Conservation (phyloP, 2,888 invertebrate species). For the Meteorus cinctellus region DNA sequence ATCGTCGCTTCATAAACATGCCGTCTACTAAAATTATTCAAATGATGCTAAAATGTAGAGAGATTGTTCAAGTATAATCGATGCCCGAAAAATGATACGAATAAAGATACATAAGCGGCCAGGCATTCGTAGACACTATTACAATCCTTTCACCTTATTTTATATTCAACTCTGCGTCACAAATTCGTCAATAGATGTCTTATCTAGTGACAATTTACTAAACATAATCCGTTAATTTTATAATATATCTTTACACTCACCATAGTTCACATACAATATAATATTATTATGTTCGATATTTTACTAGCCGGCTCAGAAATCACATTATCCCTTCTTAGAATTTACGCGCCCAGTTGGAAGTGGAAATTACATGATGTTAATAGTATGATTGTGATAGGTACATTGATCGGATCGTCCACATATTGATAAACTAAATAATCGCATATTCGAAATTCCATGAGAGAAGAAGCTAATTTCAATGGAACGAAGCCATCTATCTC, state of each 20-base stretch:
- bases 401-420: neutral
- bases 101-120: conserved; percentile 4
- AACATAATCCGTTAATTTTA: conserved; percentile 64
- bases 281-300: conserved; percentile 70
- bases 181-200: conserved; percentile 56
- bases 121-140: neutral
- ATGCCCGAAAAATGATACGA: neutral
- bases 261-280: conserved; percentile 70
- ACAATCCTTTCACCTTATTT: neutral
- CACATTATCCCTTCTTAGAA: conserved; percentile 23
- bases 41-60: too few relatives aligned
- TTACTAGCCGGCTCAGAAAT: conserved; percentile 59
- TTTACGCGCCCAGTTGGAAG: neutral
- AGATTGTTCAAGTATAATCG: neutral
- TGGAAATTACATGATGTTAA: neutral
- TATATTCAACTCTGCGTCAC: conserved; percentile 44
- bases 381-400: neutral
- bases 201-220: conserved; percentile 59
- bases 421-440: neutral
- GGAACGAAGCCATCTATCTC: neutral
- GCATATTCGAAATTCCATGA: neutral
- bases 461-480: neutral
- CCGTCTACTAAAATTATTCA: too few relatives aligned
- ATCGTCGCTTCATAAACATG: neutral
- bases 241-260: conserved; percentile 70